Conservation (phyloP, 2,888 invertebrate species). For the Glaucopsyche alexis region DNA sequence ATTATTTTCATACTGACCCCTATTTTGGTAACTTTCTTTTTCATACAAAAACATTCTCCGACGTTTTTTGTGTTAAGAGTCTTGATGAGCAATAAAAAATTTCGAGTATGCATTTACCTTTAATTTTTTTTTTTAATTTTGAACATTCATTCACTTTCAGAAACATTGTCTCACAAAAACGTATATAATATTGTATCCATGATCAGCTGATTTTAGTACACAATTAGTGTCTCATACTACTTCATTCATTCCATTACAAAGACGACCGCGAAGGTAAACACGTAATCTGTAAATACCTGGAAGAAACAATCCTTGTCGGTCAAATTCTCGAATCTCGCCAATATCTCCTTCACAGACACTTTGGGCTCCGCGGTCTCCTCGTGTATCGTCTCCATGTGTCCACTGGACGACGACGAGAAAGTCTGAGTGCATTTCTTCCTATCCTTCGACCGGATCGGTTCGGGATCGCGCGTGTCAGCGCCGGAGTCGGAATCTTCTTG, state of each 20-base stretch:
- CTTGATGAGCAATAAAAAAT: not conserved
- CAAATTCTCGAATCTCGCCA: conserved; percentile 89
- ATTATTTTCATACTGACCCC: conserved; percentile 26
- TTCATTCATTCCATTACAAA: too few relatives aligned
- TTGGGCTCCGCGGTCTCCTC: conserved; percentile 89
- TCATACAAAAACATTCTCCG: conserved; percentile 14
- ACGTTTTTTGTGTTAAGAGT: conserved; percentile 1
- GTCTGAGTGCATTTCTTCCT: conserved; percentile 70
- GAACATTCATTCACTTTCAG: too few relatives aligned
- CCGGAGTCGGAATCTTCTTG: conserved; percentile 84
- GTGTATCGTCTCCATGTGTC: conserved; percentile 89
- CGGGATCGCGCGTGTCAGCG: conserved; percentile 80
- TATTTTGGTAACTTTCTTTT: conserved; percentile 23
- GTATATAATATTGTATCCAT: too few relatives aligned
- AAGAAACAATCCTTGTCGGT: conserved; percentile 68
- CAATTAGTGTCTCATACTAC: too few relatives aligned
- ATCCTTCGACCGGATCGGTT: conserved; percentile 55
- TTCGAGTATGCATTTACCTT: not conserved
- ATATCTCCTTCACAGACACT: conserved; percentile 89
- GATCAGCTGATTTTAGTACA: too few relatives aligned
- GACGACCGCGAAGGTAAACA: too few relatives aligned
- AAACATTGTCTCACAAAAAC: too few relatives aligned
- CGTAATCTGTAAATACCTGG: conserved; percentile 43
- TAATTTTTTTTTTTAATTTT: too few relatives aligned
- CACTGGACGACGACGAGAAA: conserved; percentile 80